Evolutionary conservation across 2,113 vertebrate species (phyloP).

Genomic region (Tor tambroides): DNA sequence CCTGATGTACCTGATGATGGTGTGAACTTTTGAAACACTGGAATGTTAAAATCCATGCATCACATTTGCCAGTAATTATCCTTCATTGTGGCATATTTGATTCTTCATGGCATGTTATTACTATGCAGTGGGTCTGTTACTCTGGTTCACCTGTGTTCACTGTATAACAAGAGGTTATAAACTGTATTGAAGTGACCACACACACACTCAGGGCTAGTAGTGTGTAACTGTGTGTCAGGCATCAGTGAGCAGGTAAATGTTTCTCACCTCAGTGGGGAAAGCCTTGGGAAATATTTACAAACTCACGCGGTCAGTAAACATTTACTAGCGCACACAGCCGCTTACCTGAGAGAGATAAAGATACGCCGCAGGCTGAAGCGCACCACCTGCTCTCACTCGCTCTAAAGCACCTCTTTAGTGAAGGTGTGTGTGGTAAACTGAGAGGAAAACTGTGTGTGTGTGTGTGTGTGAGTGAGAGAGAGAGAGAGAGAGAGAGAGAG

Average conservation of each 20-base stretch:
- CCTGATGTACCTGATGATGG: too few species aligned
- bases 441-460: conserved; percentile 55
- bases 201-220: neutral
- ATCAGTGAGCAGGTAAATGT: conserved; percentile 24
- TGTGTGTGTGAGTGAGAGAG: neutral
- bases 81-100: neutral
- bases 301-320: conserved; percentile 29
- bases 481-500: neutral
- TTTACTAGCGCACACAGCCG: neutral
- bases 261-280: conserved; percentile 3
- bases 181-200: conserved; percentile 32
- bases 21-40: too few species aligned
- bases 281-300: conserved; percentile 15
- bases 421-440: conserved; percentile 60
- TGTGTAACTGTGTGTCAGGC: neutral
- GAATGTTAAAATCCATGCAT: too few species aligned
- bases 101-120: neutral
- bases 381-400: conserved; percentile 68
- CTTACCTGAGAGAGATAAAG: conserved; percentile 66
- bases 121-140: neutral
- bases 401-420: conserved; percentile 69
- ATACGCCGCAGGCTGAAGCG: conserved; percentile 42
- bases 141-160: neutral
- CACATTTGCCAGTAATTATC: neutral
- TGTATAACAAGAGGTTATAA: neutral